A percentile compares a stretch with the other conserved stretches of the same genome.
phyloP scores from a whole-genome alignment of 2,888 invertebrate species.

The Pollenia amentaria region DNA sequence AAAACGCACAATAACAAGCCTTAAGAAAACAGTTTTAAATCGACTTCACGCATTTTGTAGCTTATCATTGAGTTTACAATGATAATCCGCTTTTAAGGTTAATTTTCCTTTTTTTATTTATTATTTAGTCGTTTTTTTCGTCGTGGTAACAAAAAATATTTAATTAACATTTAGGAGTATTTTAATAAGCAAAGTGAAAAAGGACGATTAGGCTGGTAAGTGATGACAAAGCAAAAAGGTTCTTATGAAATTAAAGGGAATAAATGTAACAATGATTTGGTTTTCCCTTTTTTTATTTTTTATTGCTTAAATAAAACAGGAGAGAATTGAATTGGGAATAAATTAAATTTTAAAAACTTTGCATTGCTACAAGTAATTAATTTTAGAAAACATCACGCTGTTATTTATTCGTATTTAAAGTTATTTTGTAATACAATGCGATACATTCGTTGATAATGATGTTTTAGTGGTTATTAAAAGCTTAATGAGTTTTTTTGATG shows the following conservation, averaged over 20 bases:
- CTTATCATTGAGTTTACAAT: slow-evolving; percentile 70
- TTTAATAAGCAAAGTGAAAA: slow-evolving; percentile 37
- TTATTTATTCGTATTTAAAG: not conserved
- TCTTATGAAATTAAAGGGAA: slow-evolving; percentile 39
- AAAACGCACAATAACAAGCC: slow-evolving; percentile 19
- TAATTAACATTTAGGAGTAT: slow-evolving; percentile 69
- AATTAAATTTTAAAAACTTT: slow-evolving; percentile 5
- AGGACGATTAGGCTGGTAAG: slow-evolving; percentile 28
- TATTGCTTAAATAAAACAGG: not conserved
- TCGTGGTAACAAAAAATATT: slow-evolving; percentile 41
- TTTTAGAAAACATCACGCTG: not conserved
- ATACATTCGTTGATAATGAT: too few species aligned
- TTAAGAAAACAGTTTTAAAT: slow-evolving; percentile 66
- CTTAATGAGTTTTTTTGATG: too few species aligned
- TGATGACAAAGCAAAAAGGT: slow-evolving; percentile 56
- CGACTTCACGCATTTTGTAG: slow-evolving; percentile 70
- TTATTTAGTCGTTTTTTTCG: slow-evolving; percentile 36
- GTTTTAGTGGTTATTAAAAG: too few species aligned
- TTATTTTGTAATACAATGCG: not conserved
- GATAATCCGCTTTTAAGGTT: slow-evolving; percentile 71
- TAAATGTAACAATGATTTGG: slow-evolving; percentile 24
- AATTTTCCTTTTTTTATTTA: slow-evolving; percentile 66
- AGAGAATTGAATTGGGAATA: not conserved
- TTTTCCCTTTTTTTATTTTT: not conserved
- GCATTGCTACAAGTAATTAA: not conserved